Evolutionary conservation across 2,888 invertebrate species (phyloP).

Genomic region (Nymphalis polychloros): DNA sequence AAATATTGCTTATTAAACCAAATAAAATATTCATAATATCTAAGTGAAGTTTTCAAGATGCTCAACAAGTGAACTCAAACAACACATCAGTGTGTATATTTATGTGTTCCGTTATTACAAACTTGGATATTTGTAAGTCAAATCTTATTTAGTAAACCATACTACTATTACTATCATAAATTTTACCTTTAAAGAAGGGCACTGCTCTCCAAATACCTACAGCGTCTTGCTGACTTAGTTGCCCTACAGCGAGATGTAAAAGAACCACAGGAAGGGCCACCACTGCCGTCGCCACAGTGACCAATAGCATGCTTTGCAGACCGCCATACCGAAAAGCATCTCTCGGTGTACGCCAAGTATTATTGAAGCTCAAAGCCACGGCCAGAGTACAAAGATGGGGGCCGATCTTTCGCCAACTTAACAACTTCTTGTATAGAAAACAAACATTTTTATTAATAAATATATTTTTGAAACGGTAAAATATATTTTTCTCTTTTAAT

Average conservation of each 20-base stretch:
- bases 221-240: constrained; percentile 84
- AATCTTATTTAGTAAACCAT: neutral
- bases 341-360: constrained; percentile 82
- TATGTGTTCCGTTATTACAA: too few species aligned
- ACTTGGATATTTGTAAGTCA: neutral
- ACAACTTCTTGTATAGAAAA: constrained; percentile 47
- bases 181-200: constrained; percentile 84
- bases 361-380: constrained; percentile 80
- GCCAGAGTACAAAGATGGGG: constrained; percentile 78
- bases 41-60: too few species aligned
- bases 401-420: constrained; percentile 57
- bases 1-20: too few species aligned
- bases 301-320: constrained; percentile 77
- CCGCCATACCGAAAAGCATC: constrained; percentile 74
- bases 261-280: constrained; percentile 82
- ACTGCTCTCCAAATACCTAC: constrained; percentile 85
- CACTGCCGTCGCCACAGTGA: constrained; percentile 70
- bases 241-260: constrained; percentile 84
- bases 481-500: too few species aligned
- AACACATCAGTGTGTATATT: too few species aligned
- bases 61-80: too few species aligned
- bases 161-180: constrained; percentile 4
- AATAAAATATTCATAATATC: too few species aligned
- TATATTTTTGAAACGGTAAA: neutral
- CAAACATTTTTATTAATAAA: neutral